These are phyloP conservation scores for Brachionus paranguensis DNA, from an alignment of 1,140 invertebrate genomes.

Conservation along the genomic window DNA sequence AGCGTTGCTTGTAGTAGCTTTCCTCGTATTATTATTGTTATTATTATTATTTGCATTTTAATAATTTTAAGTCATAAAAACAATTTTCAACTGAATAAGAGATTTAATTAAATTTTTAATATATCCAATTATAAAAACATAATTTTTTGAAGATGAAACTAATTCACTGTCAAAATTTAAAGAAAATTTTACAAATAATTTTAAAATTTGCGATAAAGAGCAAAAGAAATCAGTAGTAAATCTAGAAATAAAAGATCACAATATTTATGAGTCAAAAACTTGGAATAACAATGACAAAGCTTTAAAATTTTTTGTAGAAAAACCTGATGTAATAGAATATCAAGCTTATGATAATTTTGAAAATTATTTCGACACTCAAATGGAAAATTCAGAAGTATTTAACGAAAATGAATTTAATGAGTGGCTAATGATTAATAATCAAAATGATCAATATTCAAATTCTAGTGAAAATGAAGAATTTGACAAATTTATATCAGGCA, in stretches of 20 bases:
- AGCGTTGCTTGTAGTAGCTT: too few species aligned
- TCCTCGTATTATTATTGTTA: too few species aligned
- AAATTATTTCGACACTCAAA: not conserved
- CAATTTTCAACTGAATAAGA: too few species aligned
- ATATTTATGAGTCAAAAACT: not conserved
- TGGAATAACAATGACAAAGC: not conserved
- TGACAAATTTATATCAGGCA: not conserved
- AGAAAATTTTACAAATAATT: not conserved
- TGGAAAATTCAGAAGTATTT: not conserved
- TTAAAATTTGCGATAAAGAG: not conserved
- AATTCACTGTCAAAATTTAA: not conserved
- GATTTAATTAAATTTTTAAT: not conserved
- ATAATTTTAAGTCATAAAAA: too few species aligned
- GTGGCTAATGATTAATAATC: not conserved
- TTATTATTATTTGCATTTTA: too few species aligned
- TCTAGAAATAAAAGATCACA: not conserved
- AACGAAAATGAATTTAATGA: conserved; percentile 3
- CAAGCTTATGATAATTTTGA: not conserved
- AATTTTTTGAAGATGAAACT: not conserved
- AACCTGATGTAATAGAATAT: not conserved
- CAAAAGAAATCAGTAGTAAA: not conserved
- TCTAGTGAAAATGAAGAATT: not conserved
- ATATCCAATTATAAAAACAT: too few species aligned
- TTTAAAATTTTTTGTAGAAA: not conserved
- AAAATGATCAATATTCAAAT: not conserved